Base-by-base conservation (phyloP, 2,888 invertebrate species). In the Miltochrista miniata region DNA sequence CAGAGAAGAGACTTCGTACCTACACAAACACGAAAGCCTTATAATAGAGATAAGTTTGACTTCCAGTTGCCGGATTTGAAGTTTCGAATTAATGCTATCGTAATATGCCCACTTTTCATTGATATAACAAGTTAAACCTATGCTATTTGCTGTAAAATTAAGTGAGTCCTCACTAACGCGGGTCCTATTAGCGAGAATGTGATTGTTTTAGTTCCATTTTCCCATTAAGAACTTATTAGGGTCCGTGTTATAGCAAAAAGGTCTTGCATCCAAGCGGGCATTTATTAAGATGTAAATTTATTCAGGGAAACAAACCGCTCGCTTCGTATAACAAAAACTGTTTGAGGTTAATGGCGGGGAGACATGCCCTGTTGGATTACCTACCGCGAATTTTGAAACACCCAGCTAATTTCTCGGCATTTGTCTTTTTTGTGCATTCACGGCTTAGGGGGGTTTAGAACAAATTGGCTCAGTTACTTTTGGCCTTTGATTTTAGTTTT, bases 261-360 rank as follows among this genome's bases (percentile, higher is more conserved):
- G 74, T 58, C 70, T 72, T 70, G 72, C 74, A 79, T 73, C 70
- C 72, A 68, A 70, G 60, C 72, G 61, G 62, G 72, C 76, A 76
- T 86, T 85, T 85, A 83, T 84, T 85, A 80, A 80, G 79, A 88
- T 88, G 86, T 86, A 88, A 88, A 88, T 88, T 86, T 87, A 88
- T 88, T 87, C 86, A 65, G 75, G 71, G 69, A 70, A 76, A 84
- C 85, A 86, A 83, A 85, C 81, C 69, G 72, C 72, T 74, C 76
- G 64, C 68, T 74, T 66, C 66, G 61, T 72, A 63, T 65, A 62
- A 66, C 83, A 86, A 88, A 88, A 87, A 87, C 82, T 82, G 78
- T 76, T 73, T 72, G 74, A 75, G 77, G 76, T 73, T 82, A 82
- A 83, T 76, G 77, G 69, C 60, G 64, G 70, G 67, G 75, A 75